Evolutionary conservation across 2,113 vertebrate species (phyloP).

Genomic region (Prionailurus viverrinus): DNA sequence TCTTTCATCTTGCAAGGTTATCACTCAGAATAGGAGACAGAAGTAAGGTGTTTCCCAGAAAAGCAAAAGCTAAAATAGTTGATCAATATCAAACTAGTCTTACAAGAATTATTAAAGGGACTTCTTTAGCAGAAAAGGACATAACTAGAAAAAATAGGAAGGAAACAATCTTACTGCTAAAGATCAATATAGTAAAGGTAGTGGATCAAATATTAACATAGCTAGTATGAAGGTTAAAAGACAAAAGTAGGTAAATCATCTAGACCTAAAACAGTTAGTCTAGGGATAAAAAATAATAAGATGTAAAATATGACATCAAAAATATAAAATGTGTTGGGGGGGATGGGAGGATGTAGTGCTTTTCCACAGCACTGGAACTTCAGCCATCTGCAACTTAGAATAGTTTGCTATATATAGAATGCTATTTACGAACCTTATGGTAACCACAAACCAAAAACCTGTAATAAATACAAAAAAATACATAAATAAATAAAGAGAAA

Average conservation of each 20-base stretch:
- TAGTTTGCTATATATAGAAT: neutral
- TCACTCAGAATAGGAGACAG: neutral
- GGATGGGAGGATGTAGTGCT: neutral
- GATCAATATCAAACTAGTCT: neutral
- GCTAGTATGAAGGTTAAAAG: neutral
- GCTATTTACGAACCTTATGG: neutral
- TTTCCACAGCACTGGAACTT: neutral
- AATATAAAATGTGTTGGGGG: neutral
- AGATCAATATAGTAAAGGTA: neutral
- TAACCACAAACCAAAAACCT: neutral
- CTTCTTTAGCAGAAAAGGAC: neutral
- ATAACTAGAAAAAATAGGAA: neutral
- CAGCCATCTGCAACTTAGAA: neutral
- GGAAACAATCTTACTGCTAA: neutral
- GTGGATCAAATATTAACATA: neutral
- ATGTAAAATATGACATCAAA: neutral
- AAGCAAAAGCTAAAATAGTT: neutral
- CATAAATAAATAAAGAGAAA: neutral
- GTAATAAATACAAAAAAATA: neutral
- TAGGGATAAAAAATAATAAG: neutral
- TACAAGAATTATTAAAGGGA: neutral
- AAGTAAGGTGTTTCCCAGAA: neutral
- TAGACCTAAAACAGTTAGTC: neutral
- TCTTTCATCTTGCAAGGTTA: neutral
- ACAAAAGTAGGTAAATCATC: neutral